These are phyloP conservation scores for Catonia carolina DNA, from an alignment of 2,888 invertebrate genomes.

Conservation along the genomic window DNA sequence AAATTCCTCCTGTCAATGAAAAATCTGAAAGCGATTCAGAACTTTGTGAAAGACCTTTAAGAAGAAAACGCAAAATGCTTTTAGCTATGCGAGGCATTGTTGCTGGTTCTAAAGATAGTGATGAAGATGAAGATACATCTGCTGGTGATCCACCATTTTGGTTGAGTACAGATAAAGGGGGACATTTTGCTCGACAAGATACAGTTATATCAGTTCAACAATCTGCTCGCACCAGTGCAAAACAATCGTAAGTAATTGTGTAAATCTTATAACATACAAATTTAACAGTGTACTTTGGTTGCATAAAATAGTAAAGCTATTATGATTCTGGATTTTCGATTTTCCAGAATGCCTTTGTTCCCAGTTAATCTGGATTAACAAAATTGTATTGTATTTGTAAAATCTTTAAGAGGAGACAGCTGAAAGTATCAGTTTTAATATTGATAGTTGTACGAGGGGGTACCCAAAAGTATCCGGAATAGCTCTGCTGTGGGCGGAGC, in stretches of 20 bases:
- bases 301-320: too few species aligned
- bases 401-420: too few species aligned
- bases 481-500: too few species aligned
- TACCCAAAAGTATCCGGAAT: too few species aligned
- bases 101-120: conserved; percentile 28
- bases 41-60: conserved; percentile 32
- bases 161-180: conserved; percentile 32
- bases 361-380: too few species aligned
- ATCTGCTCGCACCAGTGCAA: neutral
- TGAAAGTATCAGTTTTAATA: too few species aligned
- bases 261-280: neutral
- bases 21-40: conserved; percentile 30
- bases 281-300: neutral
- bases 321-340: too few species aligned
- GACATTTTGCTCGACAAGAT: conserved; percentile 31
- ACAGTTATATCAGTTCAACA: conserved; percentile 28
- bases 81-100: conserved; percentile 30
- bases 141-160: conserved; percentile 35
- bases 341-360: too few species aligned
- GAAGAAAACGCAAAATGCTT: conserved; percentile 34
- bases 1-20: conserved; percentile 12
- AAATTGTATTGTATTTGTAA: too few species aligned
- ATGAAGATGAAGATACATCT: conserved; percentile 30
- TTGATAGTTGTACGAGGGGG: too few species aligned
- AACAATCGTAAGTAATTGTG: neutral